phyloP scores from a whole-genome alignment of 2,888 invertebrate species.

The Cryptus viduatorius region DNA sequence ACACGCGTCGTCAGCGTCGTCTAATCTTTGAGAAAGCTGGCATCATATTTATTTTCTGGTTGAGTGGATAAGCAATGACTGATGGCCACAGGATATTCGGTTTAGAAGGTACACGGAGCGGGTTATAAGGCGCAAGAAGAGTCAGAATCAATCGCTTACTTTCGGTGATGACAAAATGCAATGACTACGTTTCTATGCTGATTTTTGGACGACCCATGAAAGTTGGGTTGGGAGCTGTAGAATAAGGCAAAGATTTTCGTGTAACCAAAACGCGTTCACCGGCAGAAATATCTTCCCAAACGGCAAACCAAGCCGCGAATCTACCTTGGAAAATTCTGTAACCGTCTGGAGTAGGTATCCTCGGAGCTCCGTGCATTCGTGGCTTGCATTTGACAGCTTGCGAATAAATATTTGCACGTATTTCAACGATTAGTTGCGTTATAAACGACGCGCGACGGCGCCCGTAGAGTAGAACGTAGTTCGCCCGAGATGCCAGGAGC shows the following conservation, averaged over 20 bases:
- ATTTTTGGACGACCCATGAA: too few species aligned
- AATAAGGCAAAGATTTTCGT: too few species aligned
- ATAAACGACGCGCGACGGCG: conserved; percentile 72
- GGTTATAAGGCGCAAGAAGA: too few species aligned
- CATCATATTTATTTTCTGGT: conserved; percentile 25
- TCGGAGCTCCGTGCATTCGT: conserved; percentile 65
- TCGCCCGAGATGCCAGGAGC: conserved; percentile 29
- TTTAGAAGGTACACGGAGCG: too few species aligned
- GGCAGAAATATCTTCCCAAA: not conserved
- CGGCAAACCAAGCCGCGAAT: conserved; percentile 59
- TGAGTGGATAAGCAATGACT: too few species aligned
- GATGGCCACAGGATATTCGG: too few species aligned
- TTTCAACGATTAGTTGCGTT: conserved; percentile 79
- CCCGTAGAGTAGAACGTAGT: conserved; percentile 34
- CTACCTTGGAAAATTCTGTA: conserved; percentile 49
- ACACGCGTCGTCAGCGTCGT: not conserved
- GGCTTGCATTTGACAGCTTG: conserved; percentile 77
- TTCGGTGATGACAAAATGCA: too few species aligned
- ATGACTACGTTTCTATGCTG: too few species aligned
- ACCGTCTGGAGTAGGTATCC: conserved; percentile 9
- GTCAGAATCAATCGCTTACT: too few species aligned
- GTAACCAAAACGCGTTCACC: too few species aligned
- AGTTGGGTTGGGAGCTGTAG: too few species aligned
- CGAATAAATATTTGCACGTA: conserved; percentile 80
- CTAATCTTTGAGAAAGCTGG: conserved; percentile 31